A percentile compares a stretch with the other conserved stretches of the same genome.
phyloP scores from a whole-genome alignment of 2,888 invertebrate species.

The Euzophera pinguis region DNA sequence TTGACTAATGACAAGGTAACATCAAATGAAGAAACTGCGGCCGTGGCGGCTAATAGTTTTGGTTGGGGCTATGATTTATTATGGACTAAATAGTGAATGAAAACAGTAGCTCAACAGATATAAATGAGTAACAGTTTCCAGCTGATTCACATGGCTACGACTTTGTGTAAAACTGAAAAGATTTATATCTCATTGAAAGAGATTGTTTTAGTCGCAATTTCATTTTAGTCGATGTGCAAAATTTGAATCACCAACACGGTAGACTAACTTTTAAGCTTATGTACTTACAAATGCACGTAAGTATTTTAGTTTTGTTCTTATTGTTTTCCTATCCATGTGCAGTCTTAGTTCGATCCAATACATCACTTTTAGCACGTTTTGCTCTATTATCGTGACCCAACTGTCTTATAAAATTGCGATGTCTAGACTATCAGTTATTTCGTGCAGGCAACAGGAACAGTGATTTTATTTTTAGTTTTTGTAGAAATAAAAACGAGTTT shows the following conservation, averaged over 20 bases:
- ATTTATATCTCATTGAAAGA: too few species aligned
- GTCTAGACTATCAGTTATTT: not conserved
- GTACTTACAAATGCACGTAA: too few species aligned
- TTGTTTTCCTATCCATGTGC: not conserved
- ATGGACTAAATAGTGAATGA: not conserved
- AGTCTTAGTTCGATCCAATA: not conserved
- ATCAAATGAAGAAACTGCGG: not conserved
- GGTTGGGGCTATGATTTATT: not conserved
- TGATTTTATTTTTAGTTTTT: not conserved
- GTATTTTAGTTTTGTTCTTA: too few species aligned
- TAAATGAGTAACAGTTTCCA: not conserved
- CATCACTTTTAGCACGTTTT: not conserved
- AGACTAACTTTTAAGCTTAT: too few species aligned
- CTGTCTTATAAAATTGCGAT: not conserved
- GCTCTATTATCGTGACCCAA: not conserved
- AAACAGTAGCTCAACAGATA: not conserved
- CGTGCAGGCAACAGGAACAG: not conserved
- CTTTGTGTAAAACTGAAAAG: too few species aligned
- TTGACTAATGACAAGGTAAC: slow-evolving; percentile 15
- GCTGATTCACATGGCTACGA: too few species aligned
- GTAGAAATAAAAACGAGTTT: too few species aligned
- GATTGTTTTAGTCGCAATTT: too few species aligned
- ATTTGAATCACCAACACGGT: too few species aligned
- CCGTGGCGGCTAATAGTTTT: not conserved
- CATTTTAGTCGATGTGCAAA: too few species aligned